phyloP scores from a whole-genome alignment of 2,888 invertebrate species.

The Heliconius erato region DNA sequence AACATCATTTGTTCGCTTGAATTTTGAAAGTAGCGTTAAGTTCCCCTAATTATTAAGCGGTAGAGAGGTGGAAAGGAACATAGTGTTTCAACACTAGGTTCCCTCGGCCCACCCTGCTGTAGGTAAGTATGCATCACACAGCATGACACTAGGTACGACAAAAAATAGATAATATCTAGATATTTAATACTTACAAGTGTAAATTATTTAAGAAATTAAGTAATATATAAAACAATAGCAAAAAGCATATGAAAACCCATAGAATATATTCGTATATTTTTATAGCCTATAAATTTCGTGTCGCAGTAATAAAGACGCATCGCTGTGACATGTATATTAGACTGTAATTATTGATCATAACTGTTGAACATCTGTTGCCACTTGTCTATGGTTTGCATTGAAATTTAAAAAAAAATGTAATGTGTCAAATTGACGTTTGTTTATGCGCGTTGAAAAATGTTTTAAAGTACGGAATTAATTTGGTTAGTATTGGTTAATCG shows the following conservation, averaged over 20 bases:
- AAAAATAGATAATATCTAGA: not conserved
- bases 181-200: not conserved
- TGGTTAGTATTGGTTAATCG: no score
- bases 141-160: not conserved
- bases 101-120: not conserved
- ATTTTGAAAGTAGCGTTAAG: not conserved
- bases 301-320: constrained; percentile 29
- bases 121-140: not conserved
- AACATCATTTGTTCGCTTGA: no score
- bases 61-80: not conserved
- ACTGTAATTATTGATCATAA: constrained; percentile 30
- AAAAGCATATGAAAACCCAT: not conserved
- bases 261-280: constrained; percentile 16
- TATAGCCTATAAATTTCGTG: constrained; percentile 27
- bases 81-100: not conserved
- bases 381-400: constrained; percentile 27
- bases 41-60: not conserved
- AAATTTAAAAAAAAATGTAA: constrained; percentile 12
- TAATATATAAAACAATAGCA: constrained; percentile 5
- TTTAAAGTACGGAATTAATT: no score
- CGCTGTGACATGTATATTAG: constrained; percentile 33
- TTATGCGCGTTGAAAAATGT: not conserved
- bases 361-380: constrained; percentile 32
- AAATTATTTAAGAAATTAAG: not conserved
- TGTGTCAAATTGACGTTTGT: not conserved